phyloP scores from a whole-genome alignment of 2,797 vertebrate genomes.

The Hemitrygon akajei region DNA sequence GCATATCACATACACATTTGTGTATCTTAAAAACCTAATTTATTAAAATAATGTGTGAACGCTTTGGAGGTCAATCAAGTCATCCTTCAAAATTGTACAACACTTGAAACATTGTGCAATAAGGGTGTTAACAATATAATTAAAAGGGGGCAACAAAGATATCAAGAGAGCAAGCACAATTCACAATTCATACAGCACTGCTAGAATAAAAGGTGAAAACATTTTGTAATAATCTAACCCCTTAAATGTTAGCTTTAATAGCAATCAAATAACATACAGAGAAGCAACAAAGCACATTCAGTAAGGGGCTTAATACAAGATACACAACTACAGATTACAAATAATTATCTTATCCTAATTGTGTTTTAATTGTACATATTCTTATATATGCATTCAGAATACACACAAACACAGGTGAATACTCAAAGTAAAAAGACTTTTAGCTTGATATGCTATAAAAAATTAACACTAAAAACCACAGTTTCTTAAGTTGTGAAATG shows the following conservation, averaged over 20 bases:
- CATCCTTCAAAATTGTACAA: conserved; percentile 35
- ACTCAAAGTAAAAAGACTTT: conserved; percentile 36
- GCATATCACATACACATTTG: neutral
- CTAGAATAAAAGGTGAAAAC: conserved; percentile 30
- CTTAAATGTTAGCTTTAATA: conserved; percentile 32
- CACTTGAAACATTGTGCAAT: conserved; percentile 34
- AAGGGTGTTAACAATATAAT: conserved; percentile 20
- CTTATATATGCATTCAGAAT: conserved; percentile 34
- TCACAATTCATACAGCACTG: conserved; percentile 22
- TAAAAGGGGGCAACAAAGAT: conserved; percentile 27
- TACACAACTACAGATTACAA: conserved; percentile 34
- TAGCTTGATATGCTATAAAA: conserved; percentile 24
- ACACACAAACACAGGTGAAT: conserved; percentile 31
- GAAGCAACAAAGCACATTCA: conserved; percentile 31
- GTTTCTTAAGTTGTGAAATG: conserved; percentile 30
- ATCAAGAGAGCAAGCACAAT: conserved; percentile 21
- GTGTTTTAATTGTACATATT: conserved; percentile 34
- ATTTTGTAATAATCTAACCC: conserved; percentile 12
- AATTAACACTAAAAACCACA: conserved; percentile 37
- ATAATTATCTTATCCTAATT: conserved; percentile 33
- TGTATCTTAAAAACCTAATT: conserved; percentile 36
- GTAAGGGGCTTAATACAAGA: conserved; percentile 27
- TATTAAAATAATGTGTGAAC: conserved; percentile 31
- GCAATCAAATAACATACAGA: conserved; percentile 36
- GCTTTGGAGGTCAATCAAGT: conserved; percentile 30